Evolutionary conservation across 1,140 invertebrate genomes (phyloP), one percentile per base, ranked within the genome.

Genomic region (Battus philenor): DNA sequence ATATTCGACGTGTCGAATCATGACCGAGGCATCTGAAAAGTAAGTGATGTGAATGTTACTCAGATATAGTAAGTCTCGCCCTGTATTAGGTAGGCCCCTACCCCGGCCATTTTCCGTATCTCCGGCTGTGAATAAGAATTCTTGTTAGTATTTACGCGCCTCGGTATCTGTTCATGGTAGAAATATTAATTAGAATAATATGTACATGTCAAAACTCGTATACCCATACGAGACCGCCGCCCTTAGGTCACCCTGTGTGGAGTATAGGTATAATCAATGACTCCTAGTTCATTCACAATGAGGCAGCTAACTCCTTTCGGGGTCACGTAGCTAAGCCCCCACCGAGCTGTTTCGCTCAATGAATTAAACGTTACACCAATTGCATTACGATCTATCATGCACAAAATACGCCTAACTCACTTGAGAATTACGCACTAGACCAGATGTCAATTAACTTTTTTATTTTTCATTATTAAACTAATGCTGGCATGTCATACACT

Each of bases 21-120:
- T 91, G 90, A 91, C 90, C 88, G 90, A 91, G 88, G 87, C 88
- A 89, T 90, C 89, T 91, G 90, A 91, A 88, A 90, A 91, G 90
- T 91, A 87, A 91, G 90, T 89, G 39, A 38, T 44, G 55, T 51
- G 53, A 48, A 24, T 55, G 32, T 59, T 58, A 65, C 60, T 70
- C 60, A 76, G 54, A 65, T 77, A 62, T 60, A 58, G 60, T 45
- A 41, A 65, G 63, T 65, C 75, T 75, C 71, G 79, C 68, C 75
- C 72, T 76, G 58, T 54, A 51, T 59, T 50, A 84, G 78, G 77
- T 68, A 82, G 78, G 79, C 73, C 72, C 71, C 68, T 67, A 67
- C 63, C 71, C 76, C 80, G 76, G 80, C 80, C 78, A 86, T 86
- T 81, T 86, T 83, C 54, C 63, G 56, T 59, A 68, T 66, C 62